Evolutionary conservation across 2,113 vertebrate genomes (phyloP), one percentile per base, ranked within the genome.

Genomic region (Speoplatyrhinus poulsoni): DNA sequence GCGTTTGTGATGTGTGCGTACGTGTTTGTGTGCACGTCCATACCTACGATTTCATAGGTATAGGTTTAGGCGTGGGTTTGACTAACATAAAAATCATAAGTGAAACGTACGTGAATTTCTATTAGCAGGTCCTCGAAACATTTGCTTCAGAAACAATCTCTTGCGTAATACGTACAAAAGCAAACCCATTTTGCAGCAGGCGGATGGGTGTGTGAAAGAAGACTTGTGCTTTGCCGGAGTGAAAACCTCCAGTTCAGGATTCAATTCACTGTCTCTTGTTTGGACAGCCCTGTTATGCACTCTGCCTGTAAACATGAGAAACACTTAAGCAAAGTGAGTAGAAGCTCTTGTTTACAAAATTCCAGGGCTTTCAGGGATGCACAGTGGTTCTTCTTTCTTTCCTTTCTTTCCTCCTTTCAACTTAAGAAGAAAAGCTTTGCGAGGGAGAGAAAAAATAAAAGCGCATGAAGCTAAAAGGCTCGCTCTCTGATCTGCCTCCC

Each of bases 291-390:
- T 82, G 72, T 66, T 81, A 82, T 67, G 65, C 85, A 76, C 80
- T 82, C 74, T 82, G 70, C 49, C 69, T 70, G 82, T 82, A 81
- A 89, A 83, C 84, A 76, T n/a, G 57, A 84, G 62, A 75, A 86
- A 82, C 80, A 86, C 77, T 83, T 73, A 76, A 72, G 65, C 66
- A 69, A 81, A 68, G 64, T 60, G 70, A 82, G 67, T 70, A 73
- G 76, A 60, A 69, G 69, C 36, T 72, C 75, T 72, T 86, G 83
- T 84, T 84, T 81, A 83, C 82, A 70, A 83, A 87, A 82, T 10
- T 57, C 65, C 61, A 19, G 19, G 49, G 76, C 84, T 82, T 83
- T 84, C 69, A 83, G 62, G 63, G 81, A 75, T 68, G 67, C 52
- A 33, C 55, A 61, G 19, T 60, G 58, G 2, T 65, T 70, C 15